Evolutionary conservation across 92 coral and sea anemone species (phyloP).

Genomic region (Epizoanthus scotinus): DNA sequence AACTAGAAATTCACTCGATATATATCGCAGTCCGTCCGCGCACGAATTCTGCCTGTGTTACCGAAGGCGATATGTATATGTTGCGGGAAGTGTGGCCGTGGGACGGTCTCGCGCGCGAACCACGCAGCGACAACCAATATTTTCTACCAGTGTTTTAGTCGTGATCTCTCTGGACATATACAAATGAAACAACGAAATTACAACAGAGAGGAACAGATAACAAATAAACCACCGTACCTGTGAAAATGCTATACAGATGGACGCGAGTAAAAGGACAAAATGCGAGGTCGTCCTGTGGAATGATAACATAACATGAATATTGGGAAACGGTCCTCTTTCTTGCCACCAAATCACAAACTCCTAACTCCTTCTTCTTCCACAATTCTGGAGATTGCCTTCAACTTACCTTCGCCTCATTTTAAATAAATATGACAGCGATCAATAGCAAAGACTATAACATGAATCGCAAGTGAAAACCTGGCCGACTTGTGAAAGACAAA

Average conservation of each 20-base stretch:
- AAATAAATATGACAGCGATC: constrained; percentile 48
- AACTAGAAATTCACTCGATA: not conserved
- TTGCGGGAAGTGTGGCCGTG: constrained; percentile 25
- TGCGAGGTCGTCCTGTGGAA: constrained; percentile 69
- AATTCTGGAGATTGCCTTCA: not conserved
- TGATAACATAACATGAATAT: constrained; percentile 2
- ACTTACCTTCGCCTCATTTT: constrained; percentile 79
- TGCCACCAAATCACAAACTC: not conserved
- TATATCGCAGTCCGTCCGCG: not conserved
- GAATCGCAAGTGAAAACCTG: constrained; percentile 16
- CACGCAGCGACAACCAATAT: constrained; percentile 15
- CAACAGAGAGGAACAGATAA: not conserved
- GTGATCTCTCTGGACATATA: constrained; percentile 1
- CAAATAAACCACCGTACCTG: constrained; percentile 54
- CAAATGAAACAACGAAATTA: not conserved
- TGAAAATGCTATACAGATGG: constrained; percentile 48
- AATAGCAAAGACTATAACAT: constrained; percentile 19
- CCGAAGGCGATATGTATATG: not conserved
- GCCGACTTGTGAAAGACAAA: constrained; percentile 23
- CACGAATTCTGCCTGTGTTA: not conserved
- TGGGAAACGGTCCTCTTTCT: constrained; percentile 4
- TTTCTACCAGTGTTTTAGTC: not conserved
- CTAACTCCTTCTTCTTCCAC: not conserved
- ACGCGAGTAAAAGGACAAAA: constrained; percentile 66
- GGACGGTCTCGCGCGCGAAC: constrained; percentile 15